Evolutionary conservation across 2,888 invertebrate genomes (phyloP), one percentile per base, ranked within the genome.

Genomic region (Eutolmus rufibarbis): DNA sequence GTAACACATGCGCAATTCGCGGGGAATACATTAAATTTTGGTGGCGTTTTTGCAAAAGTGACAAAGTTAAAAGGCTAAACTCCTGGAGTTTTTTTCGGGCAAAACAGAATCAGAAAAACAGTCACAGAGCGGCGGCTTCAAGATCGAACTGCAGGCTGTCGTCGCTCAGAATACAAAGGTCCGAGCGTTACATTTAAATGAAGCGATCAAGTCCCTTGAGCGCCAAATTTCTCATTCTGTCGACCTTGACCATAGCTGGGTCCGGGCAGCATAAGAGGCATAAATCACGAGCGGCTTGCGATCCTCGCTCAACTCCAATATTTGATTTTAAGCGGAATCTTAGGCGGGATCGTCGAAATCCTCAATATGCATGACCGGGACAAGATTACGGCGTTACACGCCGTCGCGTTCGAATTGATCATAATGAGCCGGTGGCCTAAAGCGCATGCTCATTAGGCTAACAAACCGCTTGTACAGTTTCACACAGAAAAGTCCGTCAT

Each of bases 381-480:
- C 9, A 8, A 28, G 66, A 23, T 23, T 2, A 2, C 23, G 9
- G 57, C 57, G 57, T 57, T 57, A 19, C 57, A 23, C 66, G 12
- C 66, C 66, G 66, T 66, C 56, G 77, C 77, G 86, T 86, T 86
- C 77, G 86, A 86, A 86, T 87, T 87, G 89, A 87, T 88, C 89
- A 89, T 89, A 89, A 89, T 89, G 89, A 89, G 89, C 89, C 89
- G 89, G 88, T 89, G 88, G 89, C 89, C 89, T 89, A 88, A 89
- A 89, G 89, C 89, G 89, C 89, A 89, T 88, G 89, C 89, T 89
- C 89, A 89, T 89, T 89, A 88, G 89, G 89, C 89, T 89, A 89
- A 89, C 89, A 88, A 89, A 89, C 88, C 88, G 88, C 89, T 86
- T 74, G 74, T 85, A 74, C 46, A 85, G 46, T 85, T 85, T 86